Evolutionary conservation across 2,888 invertebrate genomes (phyloP).

Genomic region (Drosophila meridionalis): DNA sequence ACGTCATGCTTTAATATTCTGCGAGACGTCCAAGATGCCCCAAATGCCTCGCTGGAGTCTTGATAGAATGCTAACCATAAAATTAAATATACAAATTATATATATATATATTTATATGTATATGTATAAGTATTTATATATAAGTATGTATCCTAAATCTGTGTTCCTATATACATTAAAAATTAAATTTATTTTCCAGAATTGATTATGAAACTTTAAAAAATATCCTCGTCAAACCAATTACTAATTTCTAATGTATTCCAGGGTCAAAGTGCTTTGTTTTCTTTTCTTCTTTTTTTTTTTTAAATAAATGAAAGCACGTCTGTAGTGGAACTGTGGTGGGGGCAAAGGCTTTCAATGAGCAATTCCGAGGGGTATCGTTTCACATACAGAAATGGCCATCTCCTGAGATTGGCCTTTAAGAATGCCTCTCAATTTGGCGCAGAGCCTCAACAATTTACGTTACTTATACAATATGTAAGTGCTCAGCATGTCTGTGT

Average conservation of each 20-base stretch:
- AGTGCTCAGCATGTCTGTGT: constrained; percentile 21
- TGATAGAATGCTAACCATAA: too few species aligned
- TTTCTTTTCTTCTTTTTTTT: neutral
- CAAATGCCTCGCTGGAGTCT: neutral
- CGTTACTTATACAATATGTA: constrained; percentile 42
- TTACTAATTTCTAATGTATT: constrained; percentile 30
- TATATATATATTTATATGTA: too few species aligned
- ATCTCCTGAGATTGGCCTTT: constrained; percentile 57
- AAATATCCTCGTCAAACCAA: neutral
- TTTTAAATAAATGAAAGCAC: constrained; percentile 1
- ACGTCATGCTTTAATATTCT: neutral
- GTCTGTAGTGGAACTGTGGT: neutral
- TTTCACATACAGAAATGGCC: constrained; percentile 50
- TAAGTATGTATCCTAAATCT: too few species aligned
- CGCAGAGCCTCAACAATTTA: constrained; percentile 34
- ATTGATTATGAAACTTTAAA: neutral
- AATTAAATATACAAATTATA: too few species aligned
- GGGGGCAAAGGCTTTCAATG: constrained; percentile 17
- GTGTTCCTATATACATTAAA: neutral
- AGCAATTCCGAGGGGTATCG: constrained; percentile 40
- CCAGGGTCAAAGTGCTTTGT: constrained; percentile 7
- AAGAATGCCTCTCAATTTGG: constrained; percentile 42
- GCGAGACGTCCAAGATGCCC: neutral
- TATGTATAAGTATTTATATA: too few species aligned
- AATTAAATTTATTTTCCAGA: neutral